phyloP scores from a whole-genome alignment of 2,797 vertebrate species.

The Enteromius argenteus region DNA sequence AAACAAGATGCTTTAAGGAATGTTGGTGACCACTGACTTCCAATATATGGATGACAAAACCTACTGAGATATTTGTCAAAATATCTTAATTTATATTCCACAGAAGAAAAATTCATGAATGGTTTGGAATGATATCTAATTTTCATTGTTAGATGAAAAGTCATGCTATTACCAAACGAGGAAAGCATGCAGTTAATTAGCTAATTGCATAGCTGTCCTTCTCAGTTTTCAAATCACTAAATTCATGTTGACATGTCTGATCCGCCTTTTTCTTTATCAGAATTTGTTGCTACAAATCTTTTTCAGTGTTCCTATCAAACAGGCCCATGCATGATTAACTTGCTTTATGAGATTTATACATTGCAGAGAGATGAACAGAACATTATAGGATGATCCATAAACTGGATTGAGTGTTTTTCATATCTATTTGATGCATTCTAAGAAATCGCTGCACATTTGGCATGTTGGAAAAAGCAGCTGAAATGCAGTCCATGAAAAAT shows the following conservation, averaged over 20 bases:
- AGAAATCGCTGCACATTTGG: not conserved
- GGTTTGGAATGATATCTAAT: not conserved
- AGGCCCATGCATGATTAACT: not conserved
- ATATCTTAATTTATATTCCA: not conserved
- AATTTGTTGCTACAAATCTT: not conserved
- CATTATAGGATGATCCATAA: not conserved
- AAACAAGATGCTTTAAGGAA: not conserved
- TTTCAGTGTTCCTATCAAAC: not conserved
- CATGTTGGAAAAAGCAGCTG: not conserved
- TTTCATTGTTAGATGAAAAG: not conserved
- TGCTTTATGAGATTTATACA: not conserved
- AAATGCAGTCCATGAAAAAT: not conserved
- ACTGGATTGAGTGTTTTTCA: not conserved
- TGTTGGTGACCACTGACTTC: not conserved
- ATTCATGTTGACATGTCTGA: not conserved
- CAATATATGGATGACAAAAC: not conserved
- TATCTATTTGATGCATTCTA: not conserved
- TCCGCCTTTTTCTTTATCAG: not conserved
- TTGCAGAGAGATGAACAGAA: not conserved
- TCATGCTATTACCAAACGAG: not conserved
- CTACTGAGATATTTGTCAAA: not conserved
- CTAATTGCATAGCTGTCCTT: constrained; percentile 1
- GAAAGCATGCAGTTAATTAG: not conserved
- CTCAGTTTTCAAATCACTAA: not conserved
- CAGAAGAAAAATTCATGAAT: not conserved